phyloP scores from a whole-genome alignment of 2,888 invertebrate species.

The Apamea epomidion region DNA sequence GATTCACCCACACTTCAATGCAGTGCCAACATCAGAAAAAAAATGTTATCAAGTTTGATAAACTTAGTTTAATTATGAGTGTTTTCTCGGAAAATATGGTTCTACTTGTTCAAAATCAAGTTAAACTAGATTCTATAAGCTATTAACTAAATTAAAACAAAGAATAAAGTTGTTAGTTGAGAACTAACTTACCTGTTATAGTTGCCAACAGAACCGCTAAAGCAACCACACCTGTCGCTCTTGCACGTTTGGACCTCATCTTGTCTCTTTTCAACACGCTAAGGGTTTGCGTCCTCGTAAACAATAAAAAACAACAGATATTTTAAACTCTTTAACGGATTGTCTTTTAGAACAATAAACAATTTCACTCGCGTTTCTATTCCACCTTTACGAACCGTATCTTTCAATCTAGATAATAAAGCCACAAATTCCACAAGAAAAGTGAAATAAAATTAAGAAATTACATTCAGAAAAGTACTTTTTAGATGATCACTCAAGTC shows the following conservation, averaged over 20 bases:
- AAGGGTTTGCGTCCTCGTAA: conserved; percentile 80
- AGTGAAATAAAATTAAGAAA: conserved; percentile 74
- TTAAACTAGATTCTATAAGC: not conserved
- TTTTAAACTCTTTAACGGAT: conserved; percentile 82
- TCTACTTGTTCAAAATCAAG: not conserved
- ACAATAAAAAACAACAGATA: conserved; percentile 83
- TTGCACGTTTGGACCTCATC: conserved; percentile 83
- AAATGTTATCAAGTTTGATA: conserved; percentile 60
- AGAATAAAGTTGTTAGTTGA: conserved; percentile 25
- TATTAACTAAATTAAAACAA: conserved; percentile 16
- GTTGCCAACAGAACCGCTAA: conserved; percentile 85
- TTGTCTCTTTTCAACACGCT: conserved; percentile 87
- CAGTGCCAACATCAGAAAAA: conserved; percentile 71
- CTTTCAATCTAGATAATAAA: conserved; percentile 81
- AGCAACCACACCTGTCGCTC: conserved; percentile 89
- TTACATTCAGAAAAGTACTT: conserved; percentile 74
- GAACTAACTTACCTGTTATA: conserved; percentile 84
- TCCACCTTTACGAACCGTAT: conserved; percentile 83
- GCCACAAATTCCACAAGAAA: conserved; percentile 85
- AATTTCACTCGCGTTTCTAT: conserved; percentile 85
- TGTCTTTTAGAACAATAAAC: conserved; percentile 84
- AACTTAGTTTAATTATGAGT: conserved; percentile 25
- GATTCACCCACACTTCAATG: conserved; percentile 70
- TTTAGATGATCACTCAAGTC: conserved; percentile 75
- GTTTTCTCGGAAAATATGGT: not conserved